Evolutionary conservation across 64 coral and sea anemone species (phyloP).

Genomic region (Acropora yongei): DNA sequence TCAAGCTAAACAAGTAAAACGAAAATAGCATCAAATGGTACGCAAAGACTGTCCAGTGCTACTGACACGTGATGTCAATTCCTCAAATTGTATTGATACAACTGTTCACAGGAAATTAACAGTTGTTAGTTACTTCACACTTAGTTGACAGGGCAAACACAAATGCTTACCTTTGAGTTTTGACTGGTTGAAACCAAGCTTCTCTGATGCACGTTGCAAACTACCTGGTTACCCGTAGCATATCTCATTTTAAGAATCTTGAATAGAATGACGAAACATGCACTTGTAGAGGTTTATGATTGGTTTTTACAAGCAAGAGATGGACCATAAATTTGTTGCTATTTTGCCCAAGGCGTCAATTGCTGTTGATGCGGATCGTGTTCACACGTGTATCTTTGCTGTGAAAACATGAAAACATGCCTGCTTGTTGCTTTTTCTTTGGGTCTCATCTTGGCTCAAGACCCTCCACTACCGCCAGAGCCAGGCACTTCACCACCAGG

Average conservation of each 20-base stretch:
- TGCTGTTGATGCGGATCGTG: neutral
- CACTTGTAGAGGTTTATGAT: neutral
- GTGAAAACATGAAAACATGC: slow-evolving; percentile 5
- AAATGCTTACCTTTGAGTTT: neutral
- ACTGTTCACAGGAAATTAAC: neutral
- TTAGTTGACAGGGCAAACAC: neutral
- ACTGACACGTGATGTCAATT: neutral
- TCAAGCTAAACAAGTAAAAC: neutral
- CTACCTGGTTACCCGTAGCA: no score
- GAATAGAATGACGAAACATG: neutral
- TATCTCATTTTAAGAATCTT: neutral
- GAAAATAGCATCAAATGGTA: neutral
- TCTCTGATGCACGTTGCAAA: no score
- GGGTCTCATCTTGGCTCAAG: slow-evolving; percentile 7
- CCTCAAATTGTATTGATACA: slow-evolving; percentile 4
- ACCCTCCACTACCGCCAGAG: neutral
- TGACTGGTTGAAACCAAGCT: no score
- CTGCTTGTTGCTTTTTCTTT: neutral
- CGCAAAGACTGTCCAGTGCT: neutral
- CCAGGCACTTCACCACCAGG: neutral
- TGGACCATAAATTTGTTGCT: neutral
- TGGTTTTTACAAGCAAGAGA: neutral
- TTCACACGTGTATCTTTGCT: no score
- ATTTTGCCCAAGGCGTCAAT: neutral
- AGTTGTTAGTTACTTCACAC: neutral